phyloP scores from a whole-genome alignment of 2,797 vertebrate genomes.

The Gobionotothen gibberifrons region DNA sequence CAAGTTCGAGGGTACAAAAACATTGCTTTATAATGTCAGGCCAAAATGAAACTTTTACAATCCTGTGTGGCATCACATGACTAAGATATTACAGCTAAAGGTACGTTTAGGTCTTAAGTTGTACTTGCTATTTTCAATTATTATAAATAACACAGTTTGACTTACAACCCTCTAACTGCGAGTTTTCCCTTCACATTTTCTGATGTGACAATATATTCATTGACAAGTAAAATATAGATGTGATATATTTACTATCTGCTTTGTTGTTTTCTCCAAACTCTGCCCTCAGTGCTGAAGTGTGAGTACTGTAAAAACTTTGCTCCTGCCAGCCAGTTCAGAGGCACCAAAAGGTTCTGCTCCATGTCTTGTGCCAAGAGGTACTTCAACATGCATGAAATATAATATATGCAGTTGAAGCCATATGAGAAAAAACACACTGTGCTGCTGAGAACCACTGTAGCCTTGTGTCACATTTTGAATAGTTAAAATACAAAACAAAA shows the following conservation, averaged over 20 bases:
- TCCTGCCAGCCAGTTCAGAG: constrained; percentile 92
- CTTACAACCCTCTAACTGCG: constrained; percentile 20
- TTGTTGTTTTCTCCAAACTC: constrained; percentile 16
- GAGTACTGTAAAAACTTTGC: constrained; percentile 95
- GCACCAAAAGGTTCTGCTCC: constrained; percentile 97
- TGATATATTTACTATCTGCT: neutral
- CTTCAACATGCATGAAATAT: constrained; percentile 55
- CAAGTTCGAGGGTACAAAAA: neutral
- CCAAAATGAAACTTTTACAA: neutral
- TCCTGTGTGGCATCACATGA: neutral
- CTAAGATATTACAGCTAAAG: neutral
- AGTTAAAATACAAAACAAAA: neutral
- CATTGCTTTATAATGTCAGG: neutral
- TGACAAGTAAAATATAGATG: neutral
- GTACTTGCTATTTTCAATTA: neutral
- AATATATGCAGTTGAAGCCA: constrained; percentile 21
- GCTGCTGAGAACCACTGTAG: neutral
- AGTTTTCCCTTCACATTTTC: constrained; percentile 16
- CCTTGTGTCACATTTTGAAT: neutral
- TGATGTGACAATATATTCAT: neutral
- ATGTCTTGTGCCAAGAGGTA: constrained; percentile 98
- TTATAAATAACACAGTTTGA: constrained; percentile 26
- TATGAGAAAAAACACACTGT: constrained; percentile 13
- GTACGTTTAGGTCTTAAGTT: neutral
- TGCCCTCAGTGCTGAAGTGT: constrained; percentile 89